Evolutionary conservation across 2,797 vertebrate species (phyloP), one percentile per base, ranked within the genome.

Genomic region (Sebastes goodei): DNA sequence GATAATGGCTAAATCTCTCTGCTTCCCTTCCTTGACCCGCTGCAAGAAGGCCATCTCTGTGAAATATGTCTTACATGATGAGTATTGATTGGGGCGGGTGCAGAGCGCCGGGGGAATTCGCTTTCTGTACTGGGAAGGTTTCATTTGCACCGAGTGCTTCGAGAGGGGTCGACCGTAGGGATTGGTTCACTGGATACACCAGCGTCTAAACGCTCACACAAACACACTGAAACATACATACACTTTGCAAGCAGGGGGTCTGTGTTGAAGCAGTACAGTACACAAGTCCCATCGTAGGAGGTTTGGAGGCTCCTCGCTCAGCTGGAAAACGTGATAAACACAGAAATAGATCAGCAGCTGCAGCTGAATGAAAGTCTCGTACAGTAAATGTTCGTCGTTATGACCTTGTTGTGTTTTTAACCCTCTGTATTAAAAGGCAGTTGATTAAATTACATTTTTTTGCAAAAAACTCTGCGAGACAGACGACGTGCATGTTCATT

Each of bases 41-140:
- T 12, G 63, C 33, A 73, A 84, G 66, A 76, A 57, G 84, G 80
- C 73, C 84, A 84, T 82, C 89, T 82, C 79, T 73, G 71, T 91
- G 87, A 92, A 92, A 93, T 91, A 90, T 90, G 89, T 93, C 89
- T 84, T 86, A 92, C 90, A 92, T 92, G 93, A 94, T 94, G 88
- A 92, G 87, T 92, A 94, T 94, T 90, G 94, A 94, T 93, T 84
- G 82, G 76, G 85, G 72, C 23, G 76, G 84, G 74, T 49, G 57
- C 65, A 12, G 71, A 79, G 70, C 67, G 14, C 81, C 3, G 77
- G 70, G 81, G 79, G 83, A 81, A 75, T 83, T 76, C 60, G 20
- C 68, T 80, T 11, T 86, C 42, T 80, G 75, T 38, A 64, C n/a
- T 15, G 27, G 76, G 85, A 78, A 88, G 74, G 84, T 88, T 93